Evolutionary conservation across 1,140 invertebrate genomes (phyloP), one percentile per base, ranked within the genome.

Genomic region (Drosophila arawakana): DNA sequence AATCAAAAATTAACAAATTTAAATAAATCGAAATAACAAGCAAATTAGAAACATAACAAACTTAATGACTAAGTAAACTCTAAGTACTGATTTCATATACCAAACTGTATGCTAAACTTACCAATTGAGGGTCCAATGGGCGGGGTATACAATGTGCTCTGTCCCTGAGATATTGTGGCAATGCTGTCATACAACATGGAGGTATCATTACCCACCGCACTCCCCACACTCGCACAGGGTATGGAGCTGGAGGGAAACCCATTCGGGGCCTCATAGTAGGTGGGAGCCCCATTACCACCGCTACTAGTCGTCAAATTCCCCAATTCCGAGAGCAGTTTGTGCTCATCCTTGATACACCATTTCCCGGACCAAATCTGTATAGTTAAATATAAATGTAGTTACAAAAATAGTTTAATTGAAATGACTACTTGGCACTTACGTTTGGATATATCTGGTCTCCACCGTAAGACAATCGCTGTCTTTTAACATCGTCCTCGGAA

Each of bases 371-470:
- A 97, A 74, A 97, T 94, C 97, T 97, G 11, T 15, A 15, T 58
- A 35, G n/a, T 34, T 54, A 2, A 21, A 63, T 8, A 18, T 15
- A 60, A 43, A 25, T 43, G 21, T 37, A 15, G 7, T 49, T 9
- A 49, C 9, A 3, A 10, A 18, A 18, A 18, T 10, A 54, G 4
- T 15, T 9, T 8, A 35, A 9, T 15, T 43, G 8, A 8, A 25
- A 41, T 41, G 3, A 9, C 18, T 21, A 30, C 0, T 25, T 43
- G 25, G 68, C 73, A 96, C 96, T 96, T 94, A 97, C 97, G 91
- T 97, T 97, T 7, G 96, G 95, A 92, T 97, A 97, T 62, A 97
- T 94, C 89, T 97, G 97, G 92, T 98, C 97, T n/a, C 96, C 96
- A 82, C 96, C 97, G 92, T 97, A 98, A 69, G 97, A 96, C 82